Percentiles rank a stretch among this genome's conserved stretches.
phyloP scores from a whole-genome alignment of 2,888 invertebrate genomes.

The Nephrotoma guestfalica region DNA sequence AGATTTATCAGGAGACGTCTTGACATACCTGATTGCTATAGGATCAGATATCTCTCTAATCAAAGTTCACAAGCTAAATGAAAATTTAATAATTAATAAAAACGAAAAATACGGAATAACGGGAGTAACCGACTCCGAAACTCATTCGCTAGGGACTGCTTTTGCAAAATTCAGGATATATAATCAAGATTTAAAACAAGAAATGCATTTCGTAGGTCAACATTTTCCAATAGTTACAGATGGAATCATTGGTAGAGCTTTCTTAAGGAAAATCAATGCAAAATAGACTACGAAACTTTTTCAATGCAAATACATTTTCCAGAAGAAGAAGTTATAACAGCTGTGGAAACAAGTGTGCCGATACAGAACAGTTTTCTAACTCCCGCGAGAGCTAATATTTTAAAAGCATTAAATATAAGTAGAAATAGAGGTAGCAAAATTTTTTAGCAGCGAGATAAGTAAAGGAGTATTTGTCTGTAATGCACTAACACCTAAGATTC shows the following conservation, averaged over 20 bases:
- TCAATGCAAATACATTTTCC: background rate
- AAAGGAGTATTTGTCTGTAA: too few species aligned
- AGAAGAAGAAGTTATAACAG: background rate
- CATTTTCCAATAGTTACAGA: background rate
- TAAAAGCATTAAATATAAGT: too few species aligned
- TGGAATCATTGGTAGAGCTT: background rate
- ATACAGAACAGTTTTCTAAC: background rate
- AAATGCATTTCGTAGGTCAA: background rate
- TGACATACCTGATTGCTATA: too few species aligned
- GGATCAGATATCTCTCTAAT: too few species aligned
- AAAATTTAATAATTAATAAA: background rate
- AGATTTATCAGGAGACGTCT: too few species aligned
- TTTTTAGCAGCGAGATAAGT: too few species aligned
- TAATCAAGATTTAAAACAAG: background rate
- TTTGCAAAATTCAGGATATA: background rate
- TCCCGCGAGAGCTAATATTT: background rate
- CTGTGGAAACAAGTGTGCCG: background rate
- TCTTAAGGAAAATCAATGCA: background rate
- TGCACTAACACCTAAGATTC: too few species aligned
- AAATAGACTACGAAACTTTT: background rate
- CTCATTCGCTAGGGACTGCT: background rate
- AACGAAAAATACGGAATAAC: background rate
- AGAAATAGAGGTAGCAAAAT: too few species aligned
- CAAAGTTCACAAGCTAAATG: background rate
- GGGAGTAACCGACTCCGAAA: background rate